Conservation (phyloP, 2,113 vertebrate genomes). For the Cyanoderma ruficeps region DNA sequence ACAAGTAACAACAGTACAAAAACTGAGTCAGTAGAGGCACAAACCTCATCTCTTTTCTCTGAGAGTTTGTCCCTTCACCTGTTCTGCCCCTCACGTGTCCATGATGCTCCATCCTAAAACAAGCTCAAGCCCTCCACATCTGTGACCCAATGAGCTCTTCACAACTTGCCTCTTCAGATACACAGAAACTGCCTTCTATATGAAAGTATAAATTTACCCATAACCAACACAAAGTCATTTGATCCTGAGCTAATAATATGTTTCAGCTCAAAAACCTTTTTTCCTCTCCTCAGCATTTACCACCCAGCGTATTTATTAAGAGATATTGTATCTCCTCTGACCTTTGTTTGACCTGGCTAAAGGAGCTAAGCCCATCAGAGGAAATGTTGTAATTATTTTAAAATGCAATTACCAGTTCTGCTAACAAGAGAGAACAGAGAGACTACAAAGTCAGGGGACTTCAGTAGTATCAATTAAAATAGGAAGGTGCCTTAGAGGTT, state of each 20-base stretch:
- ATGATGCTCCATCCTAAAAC: background rate
- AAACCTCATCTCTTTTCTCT: background rate
- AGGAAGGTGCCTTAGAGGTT: background rate
- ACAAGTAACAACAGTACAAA: fast-evolving
- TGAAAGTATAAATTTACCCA: background rate
- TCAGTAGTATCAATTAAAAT: background rate
- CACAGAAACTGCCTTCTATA: background rate
- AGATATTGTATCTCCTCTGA: background rate
- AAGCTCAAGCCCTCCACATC: background rate
- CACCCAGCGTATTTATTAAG: background rate
- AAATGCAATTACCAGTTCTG: slow-evolving; percentile 32
- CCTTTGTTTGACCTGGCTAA: background rate
- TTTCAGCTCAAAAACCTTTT: background rate
- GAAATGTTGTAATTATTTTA: slow-evolving; percentile 17
- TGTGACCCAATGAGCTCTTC: fast-evolving
- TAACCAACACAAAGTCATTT: background rate
- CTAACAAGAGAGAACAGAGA: background rate
- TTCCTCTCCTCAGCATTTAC: background rate
- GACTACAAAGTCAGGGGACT: background rate
- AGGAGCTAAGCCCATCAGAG: background rate
- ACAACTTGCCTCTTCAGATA: background rate
- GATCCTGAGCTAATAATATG: background rate
- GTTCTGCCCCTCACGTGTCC: fast-evolving
- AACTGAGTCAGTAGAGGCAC: background rate
- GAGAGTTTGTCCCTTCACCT: background rate